These are phyloP conservation scores for Panagrolaimus sp. DNA, from an alignment of 1,140 invertebrate species.

Conservation along the genomic window DNA sequence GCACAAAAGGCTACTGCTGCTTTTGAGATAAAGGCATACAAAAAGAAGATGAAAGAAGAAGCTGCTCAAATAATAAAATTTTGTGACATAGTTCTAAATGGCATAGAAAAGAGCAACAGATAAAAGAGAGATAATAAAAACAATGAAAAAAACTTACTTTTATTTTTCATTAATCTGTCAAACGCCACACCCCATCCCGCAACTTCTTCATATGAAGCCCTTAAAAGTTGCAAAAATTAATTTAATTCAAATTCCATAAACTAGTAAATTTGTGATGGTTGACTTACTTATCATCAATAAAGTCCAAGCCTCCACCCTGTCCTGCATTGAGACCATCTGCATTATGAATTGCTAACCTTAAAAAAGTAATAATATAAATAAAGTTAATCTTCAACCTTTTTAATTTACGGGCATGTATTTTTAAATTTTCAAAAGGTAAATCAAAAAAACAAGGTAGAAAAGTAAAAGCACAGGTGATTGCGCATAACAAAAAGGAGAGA, in stretches of 20 bases:
- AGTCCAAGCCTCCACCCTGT: conserved; percentile 21
- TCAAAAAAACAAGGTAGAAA: too few species aligned
- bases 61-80: neutral
- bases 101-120: neutral
- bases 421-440: too few species aligned
- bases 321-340: conserved; percentile 17
- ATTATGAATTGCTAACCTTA: conserved; percentile 56
- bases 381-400: too few species aligned
- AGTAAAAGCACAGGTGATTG: too few species aligned
- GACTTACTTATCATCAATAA: conserved; percentile 50
- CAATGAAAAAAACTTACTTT: conserved; percentile 34
- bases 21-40: neutral
- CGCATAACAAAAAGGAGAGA: too few species aligned
- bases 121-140: neutral
- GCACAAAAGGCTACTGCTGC: too few species aligned
- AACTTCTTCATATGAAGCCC: conserved; percentile 81
- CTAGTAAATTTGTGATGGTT: too few species aligned
- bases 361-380: too few species aligned
- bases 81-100: neutral
- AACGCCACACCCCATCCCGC: conserved; percentile 85
- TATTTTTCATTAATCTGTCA: conserved; percentile 82
- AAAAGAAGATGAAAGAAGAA: neutral
- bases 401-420: too few species aligned
- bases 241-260: too few species aligned
- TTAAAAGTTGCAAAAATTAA: too few species aligned